These are phyloP conservation scores for Patella pellucida DNA, from an alignment of 2,888 invertebrate genomes.

Conservation along the genomic window DNA sequence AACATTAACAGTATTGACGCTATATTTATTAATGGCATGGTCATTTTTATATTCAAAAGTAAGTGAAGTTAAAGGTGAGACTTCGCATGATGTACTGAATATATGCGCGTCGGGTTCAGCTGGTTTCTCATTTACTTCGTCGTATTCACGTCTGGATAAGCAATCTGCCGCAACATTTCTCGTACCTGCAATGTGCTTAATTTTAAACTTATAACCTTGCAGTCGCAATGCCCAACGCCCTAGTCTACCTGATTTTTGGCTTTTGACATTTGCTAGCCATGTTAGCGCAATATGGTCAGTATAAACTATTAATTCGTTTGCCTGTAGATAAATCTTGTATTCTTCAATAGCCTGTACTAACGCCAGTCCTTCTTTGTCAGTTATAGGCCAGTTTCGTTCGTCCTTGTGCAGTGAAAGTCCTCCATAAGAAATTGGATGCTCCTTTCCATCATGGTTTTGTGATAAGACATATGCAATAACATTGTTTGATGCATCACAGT, in stretches of 20 bases:
- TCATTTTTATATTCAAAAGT: background rate
- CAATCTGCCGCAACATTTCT: constrained; percentile 29
- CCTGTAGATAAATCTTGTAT: constrained; percentile 35
- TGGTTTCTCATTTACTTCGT: background rate
- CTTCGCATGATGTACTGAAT: background rate
- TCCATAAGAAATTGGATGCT: constrained; percentile 37
- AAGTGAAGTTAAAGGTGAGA: background rate
- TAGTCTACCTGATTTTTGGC: constrained; percentile 27
- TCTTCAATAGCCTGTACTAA: constrained; percentile 37
- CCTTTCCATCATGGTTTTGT: constrained; percentile 27
- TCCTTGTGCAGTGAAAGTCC: constrained; percentile 30
- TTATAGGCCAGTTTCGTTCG: constrained; percentile 34
- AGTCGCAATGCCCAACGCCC: constrained; percentile 30
- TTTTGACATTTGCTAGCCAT: constrained; percentile 38
- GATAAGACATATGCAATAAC: constrained; percentile 34
- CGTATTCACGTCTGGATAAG: constrained; percentile 31
- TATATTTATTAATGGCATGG: background rate
- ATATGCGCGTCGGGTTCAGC: background rate
- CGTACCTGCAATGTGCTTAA: constrained; percentile 21
- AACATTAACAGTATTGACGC: background rate
- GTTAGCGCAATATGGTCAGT: constrained; percentile 42
- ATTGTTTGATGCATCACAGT: constrained; percentile 32
- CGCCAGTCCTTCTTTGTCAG: constrained; percentile 40
- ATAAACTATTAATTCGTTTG: constrained; percentile 32
- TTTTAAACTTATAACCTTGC: constrained; percentile 18